Evolutionary conservation across 1,140 invertebrate species (phyloP).

Genomic region (Bombus pyrosoma): DNA sequence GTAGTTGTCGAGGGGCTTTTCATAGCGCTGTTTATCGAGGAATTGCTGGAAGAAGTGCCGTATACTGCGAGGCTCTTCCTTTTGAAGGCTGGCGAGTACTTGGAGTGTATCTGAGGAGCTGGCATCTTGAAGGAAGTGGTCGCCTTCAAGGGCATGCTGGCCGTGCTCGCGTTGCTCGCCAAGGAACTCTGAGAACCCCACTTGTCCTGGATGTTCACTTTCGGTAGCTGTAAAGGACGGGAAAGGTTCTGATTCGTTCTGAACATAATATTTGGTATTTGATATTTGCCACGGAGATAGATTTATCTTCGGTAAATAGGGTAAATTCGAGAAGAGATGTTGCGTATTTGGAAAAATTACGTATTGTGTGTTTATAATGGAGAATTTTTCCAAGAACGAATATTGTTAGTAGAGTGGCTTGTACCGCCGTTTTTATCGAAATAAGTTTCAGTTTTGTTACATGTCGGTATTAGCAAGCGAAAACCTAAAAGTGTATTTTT

Average conservation of each 20-base stretch:
- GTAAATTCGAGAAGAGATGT: too few species aligned
- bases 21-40: conserved; percentile 74
- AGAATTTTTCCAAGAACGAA: too few species aligned
- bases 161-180: conserved; percentile 74
- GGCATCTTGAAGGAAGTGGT: conserved; percentile 77
- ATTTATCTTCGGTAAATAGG: too few species aligned
- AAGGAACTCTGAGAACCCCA: conserved; percentile 78
- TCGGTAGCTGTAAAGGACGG: conserved; percentile 60
- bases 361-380: too few species aligned
- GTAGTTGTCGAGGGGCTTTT: conserved; percentile 56
- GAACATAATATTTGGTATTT: too few species aligned
- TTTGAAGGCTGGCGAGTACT: conserved; percentile 93
- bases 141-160: conserved; percentile 70
- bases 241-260: not conserved
- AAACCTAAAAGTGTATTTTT: too few species aligned
- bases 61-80: conserved; percentile 88
- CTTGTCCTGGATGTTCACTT: conserved; percentile 75
- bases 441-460: too few species aligned
- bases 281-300: too few species aligned
- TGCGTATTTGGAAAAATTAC: too few species aligned
- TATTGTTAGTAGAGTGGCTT: too few species aligned
- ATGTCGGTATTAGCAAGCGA: too few species aligned
- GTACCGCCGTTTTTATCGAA: too few species aligned
- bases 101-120: conserved; percentile 84
- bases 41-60: conserved; percentile 76